Evolutionary conservation across 1,140 invertebrate species (phyloP), one percentile per base, ranked within the genome.

Genomic region (Meloidogyne hapla): DNA sequence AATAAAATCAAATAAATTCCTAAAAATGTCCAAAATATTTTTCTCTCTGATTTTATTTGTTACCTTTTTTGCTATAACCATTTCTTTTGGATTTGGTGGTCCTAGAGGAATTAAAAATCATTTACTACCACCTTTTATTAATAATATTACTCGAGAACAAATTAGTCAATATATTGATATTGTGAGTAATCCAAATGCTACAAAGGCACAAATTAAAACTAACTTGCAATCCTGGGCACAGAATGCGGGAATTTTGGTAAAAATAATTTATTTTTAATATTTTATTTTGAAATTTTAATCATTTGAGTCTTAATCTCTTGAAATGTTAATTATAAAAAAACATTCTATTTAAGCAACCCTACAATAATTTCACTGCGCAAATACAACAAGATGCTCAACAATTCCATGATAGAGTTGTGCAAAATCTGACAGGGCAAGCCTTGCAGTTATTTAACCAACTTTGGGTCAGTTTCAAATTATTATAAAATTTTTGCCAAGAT

Each of bases 321-420:
- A n/a, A n/a, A n/a, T n/a, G n/a, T n/a, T n/a, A n/a, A n/a, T n/a
- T n/a, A n/a, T n/a, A n/a, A n/a, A n/a, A 13, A 15, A 48, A 71
- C 48, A 15, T n/a, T 23, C 9, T 15, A 38, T 13, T 62, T 3
- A 23, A 72, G 70, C 38, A 38, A 33, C 40, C 28, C n/a, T 72
- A 72, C 70, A 72, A 72, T 63, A 72, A 72, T 28, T 63, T 72
- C 26, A 72, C 70, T 3, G 15, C 70, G 38, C 26, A 21, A 38
- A 12, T 21, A 1, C 42, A 48, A 63, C 70, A 63, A 28, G 12
- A 63, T 4, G 45, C 70, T 12, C 9, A 64, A 13, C 70, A 72
- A 62, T 63, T 72, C 18, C 70, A 72, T 65, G 45, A 72, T 38
- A 63, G 18, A 4, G 10, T 72, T 12, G 6, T 33, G 2, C 56